phyloP scores from a whole-genome alignment of 2,888 invertebrate species.

The Callinectes sapidus region DNA sequence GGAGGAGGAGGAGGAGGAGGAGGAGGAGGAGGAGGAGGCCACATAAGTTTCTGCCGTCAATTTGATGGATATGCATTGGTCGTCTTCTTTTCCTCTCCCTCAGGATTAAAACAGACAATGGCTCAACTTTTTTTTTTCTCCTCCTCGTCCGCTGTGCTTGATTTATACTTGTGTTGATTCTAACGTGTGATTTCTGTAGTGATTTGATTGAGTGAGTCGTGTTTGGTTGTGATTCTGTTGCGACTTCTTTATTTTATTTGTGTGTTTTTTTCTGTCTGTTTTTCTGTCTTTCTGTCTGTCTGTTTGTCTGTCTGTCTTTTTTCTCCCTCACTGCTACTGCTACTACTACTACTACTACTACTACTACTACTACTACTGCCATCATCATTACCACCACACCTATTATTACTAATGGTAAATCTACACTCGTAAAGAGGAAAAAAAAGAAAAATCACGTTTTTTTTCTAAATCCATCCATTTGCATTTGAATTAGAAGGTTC shows the following conservation, averaged over 20 bases:
- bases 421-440: background rate
- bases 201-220: background rate
- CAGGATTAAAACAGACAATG: background rate
- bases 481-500: background rate
- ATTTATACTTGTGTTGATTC: background rate
- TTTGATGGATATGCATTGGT: background rate
- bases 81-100: background rate
- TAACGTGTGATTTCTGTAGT: background rate
- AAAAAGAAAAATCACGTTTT: background rate
- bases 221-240: background rate
- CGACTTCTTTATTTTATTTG: background rate
- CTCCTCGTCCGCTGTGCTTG: background rate
- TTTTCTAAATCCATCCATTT: background rate
- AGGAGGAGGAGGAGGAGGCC: background rate
- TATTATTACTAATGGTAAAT: no score
- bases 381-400: background rate
- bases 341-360: background rate
- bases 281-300: background rate
- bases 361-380: background rate
- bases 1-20: background rate
- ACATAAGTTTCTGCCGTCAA: slow-evolving; percentile 7
- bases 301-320: background rate
- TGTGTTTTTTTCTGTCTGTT: background rate
- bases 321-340: background rate
- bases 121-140: background rate